A percentile compares a stretch with the other conserved stretches of the same genome.
Conservation (phyloP, 1,140 invertebrate genomes). For the Cyphomyrmex costatus region DNA sequence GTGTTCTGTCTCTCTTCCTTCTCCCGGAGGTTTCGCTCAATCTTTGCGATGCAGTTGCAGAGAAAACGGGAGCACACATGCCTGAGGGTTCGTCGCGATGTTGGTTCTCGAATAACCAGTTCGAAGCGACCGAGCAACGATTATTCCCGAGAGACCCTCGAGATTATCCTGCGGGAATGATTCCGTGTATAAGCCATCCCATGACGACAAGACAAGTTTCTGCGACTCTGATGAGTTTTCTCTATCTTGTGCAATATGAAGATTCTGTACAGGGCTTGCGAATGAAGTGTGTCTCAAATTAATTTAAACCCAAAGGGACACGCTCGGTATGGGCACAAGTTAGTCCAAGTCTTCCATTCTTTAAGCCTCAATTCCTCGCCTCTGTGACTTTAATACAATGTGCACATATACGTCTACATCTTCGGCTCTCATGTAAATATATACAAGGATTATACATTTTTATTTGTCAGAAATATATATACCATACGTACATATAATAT, state of each 20-base stretch:
- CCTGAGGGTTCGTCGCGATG: not conserved
- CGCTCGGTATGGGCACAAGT: conserved; percentile 46
- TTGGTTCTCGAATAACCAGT: not conserved
- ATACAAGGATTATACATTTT: conserved; percentile 34
- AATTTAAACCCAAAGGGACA: conserved; percentile 50
- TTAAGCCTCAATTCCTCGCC: not conserved
- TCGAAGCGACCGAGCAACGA: not conserved
- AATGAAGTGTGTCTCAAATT: conserved; percentile 53
- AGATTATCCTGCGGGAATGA: not conserved
- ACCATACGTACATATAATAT: not conserved
- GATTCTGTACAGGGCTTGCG: conserved; percentile 15
- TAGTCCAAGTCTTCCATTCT: conserved; percentile 67
- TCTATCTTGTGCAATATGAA: conserved; percentile 63
- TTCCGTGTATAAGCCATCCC: not conserved
- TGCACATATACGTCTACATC: not conserved
- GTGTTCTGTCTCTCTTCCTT: not conserved
- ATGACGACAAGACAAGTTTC: not conserved
- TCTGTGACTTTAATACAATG: not conserved
- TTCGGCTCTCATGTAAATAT: conserved; percentile 8
- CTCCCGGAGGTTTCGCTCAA: not conserved
- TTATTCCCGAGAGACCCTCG: conserved; percentile 22
- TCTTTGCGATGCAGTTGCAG: conserved; percentile 13
- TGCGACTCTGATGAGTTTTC: conserved; percentile 49
- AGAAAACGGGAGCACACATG: conserved; percentile 3
- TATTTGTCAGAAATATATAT: conserved; percentile 32